These are phyloP conservation scores for Xanthia togata DNA, from an alignment of 2,888 invertebrate genomes.

Conservation along the genomic window DNA sequence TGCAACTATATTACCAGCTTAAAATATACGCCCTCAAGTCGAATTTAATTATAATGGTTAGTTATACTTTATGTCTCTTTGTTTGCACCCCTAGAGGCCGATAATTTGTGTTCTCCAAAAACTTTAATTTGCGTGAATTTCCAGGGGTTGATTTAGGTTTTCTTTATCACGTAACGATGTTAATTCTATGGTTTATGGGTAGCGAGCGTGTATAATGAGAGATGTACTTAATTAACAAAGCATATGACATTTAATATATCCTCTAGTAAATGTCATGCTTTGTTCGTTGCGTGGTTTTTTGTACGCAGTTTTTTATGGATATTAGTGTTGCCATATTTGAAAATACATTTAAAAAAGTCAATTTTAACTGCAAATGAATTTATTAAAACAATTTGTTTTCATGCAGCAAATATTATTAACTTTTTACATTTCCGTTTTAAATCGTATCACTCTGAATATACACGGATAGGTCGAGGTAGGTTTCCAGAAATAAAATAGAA, in stretches of 20 bases:
- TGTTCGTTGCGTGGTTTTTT: not conserved
- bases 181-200: conserved; percentile 51
- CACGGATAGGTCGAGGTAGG: not conserved
- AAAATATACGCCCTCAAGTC: conserved; percentile 61
- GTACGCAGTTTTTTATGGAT: not conserved
- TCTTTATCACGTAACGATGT: conserved; percentile 51
- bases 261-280: not conserved
- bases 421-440: not conserved
- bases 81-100: conserved; percentile 59
- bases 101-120: conserved; percentile 62
- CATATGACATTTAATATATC: too few relatives aligned
- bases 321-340: not conserved
- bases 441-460: not conserved
- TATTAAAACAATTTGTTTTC: not conserved
- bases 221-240: too few relatives aligned
- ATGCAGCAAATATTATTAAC: not conserved
- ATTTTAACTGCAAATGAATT: not conserved
- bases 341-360: not conserved
- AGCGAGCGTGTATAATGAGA: not conserved
- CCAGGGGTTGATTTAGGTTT: conserved; percentile 53
- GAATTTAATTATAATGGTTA: conserved; percentile 66
- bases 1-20: conserved; percentile 46
- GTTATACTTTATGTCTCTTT: conserved; percentile 63
- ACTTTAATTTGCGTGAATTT: conserved; percentile 65
- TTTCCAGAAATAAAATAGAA: not conserved